Evolutionary conservation across 1,140 invertebrate species (phyloP).

Genomic region (Schmidtea mediterranea): DNA sequence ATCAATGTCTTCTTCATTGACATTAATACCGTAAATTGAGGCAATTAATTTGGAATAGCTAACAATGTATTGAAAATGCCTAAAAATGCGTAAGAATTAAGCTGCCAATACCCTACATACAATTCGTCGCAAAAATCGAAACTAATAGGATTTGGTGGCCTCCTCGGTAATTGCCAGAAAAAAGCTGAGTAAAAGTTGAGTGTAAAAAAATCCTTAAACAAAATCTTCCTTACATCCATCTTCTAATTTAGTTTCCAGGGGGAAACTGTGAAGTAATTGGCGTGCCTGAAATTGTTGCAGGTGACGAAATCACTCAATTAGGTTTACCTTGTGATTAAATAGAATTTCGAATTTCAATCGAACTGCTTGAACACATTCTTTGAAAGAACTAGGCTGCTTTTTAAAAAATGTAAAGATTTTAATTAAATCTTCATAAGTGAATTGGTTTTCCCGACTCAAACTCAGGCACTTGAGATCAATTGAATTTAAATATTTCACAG

Average conservation of each 20-base stretch:
- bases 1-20: too few species aligned
- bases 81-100: too few species aligned
- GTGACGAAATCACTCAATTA: conserved; percentile 1
- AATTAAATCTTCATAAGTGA: conserved; percentile 15
- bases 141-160: too few species aligned
- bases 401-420: conserved; percentile 15
- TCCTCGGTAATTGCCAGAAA: too few species aligned
- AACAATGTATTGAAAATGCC: too few species aligned
- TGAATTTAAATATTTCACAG: too few species aligned
- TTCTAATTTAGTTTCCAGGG: conserved; percentile 17
- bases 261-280: conserved; percentile 23
- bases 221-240: conserved; percentile 25
- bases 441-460: conserved; percentile 14
- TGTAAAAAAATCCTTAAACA: too few species aligned
- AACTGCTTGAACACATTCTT: conserved; percentile 19
- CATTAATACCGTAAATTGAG: too few species aligned
- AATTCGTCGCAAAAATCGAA: too few species aligned
- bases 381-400: conserved; percentile 13
- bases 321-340: conserved; percentile 25
- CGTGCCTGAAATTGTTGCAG: conserved; percentile 16
- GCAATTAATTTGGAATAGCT: too few species aligned
- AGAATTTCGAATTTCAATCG: conserved; percentile 27
- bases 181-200: too few species aligned
- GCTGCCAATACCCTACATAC: too few species aligned
- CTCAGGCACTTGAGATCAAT: conserved; percentile 1